A percentile compares a stretch with the other conserved stretches of the same genome.
phyloP scores from a whole-genome alignment of 2,888 invertebrate genomes.

The Onchidella celtica region DNA sequence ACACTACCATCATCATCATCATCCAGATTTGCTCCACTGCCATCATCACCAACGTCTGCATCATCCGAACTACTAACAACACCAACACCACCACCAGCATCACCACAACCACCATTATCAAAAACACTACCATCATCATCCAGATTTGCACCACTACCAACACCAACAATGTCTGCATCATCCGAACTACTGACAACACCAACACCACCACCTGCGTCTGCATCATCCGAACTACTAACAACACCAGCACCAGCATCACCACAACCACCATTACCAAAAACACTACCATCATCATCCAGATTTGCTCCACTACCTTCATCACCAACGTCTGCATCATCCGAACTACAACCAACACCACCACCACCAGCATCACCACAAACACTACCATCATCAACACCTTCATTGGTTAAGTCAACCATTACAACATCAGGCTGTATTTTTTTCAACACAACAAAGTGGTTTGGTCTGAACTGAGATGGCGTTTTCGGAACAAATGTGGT shows the following conservation, averaged over 20 bases:
- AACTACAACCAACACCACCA: too few relatives aligned
- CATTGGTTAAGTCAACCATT: constrained; percentile 1
- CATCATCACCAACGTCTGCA: too few relatives aligned
- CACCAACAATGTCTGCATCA: background rate
- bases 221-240: too few relatives aligned
- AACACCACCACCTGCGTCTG: too few relatives aligned
- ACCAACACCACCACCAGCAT: too few relatives aligned
- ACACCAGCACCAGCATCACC: too few relatives aligned
- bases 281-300: constrained; percentile 1
- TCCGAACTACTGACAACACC: too few relatives aligned
- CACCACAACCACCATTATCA: background rate
- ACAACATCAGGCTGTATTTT: constrained; percentile 1
- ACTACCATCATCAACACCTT: constrained; percentile 6
- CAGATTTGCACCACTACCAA: constrained; percentile 1
- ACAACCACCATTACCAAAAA: constrained; percentile 1
- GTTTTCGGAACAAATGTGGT: constrained; percentile 17
- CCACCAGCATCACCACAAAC: too few relatives aligned
- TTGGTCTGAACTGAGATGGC: background rate
- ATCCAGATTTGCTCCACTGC: background rate
- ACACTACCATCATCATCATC: background rate
- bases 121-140: background rate
- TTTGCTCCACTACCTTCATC: background rate
- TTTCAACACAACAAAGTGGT: background rate
- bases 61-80: too few relatives aligned
- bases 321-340: too few relatives aligned